Base-by-base conservation (phyloP, 2,888 invertebrate species). In the Lamproptera curius region DNA sequence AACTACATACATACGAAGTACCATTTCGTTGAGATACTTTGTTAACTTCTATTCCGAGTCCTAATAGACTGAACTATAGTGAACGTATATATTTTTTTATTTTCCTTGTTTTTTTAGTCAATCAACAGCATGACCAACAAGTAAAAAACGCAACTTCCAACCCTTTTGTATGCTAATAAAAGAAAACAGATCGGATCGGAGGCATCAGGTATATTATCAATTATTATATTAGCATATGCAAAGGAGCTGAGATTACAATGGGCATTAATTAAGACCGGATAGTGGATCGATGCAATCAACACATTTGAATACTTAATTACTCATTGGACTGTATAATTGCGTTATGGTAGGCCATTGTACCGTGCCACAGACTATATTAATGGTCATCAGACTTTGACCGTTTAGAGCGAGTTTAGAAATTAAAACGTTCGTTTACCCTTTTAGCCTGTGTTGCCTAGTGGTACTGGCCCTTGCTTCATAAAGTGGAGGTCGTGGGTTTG, bases 291-390 rank as follows among this genome's bases (percentile, higher is more conserved):
- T 57, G 40, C 23, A 47, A 41, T 55, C 47, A 58, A 61, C 59
- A 58, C 59, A 64, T 75, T 71, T 69, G 69, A 73, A 75, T 76
- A 70, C 71, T 68, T 63, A 73, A 68, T 58, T 66, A 68, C 62
- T 63, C 63, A 69, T 55, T 58, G 65, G 59, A 54, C 66, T 72
- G 76, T 59, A 67, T 76, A 59, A 62, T 70, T 58, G 58, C 56
- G 62, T 58, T 58, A 60, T n/a, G 42, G 39, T 54, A 53, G 56
- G 46, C 70, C 63, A 71, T 77, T 76, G 77, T 73, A 55, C 77
- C 76, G 76, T 41, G 52, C 45, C 44, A 45, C 44, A 43, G 56
- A 54, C 53, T 51, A 48, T 47, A 55, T 55, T 61, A 56, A 55
- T 46, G 40, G 41, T 51, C 47, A 44, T 54, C 50, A 54, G 31